These are phyloP conservation scores for Tetragnatha montana DNA, from an alignment of 2,888 invertebrate genomes.

Conservation along the genomic window DNA sequence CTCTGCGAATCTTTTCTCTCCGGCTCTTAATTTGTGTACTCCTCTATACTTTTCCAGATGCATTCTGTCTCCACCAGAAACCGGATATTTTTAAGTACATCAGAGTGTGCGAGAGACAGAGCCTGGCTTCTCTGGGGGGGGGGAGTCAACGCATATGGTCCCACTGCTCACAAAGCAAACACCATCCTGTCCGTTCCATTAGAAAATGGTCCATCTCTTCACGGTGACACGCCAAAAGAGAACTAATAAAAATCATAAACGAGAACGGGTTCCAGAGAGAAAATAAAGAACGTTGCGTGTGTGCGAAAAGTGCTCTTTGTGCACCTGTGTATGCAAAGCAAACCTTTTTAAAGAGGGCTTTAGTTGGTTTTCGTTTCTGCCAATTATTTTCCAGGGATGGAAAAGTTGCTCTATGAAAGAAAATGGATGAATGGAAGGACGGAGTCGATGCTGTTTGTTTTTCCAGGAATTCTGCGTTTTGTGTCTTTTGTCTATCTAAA, in stretches of 20 bases:
- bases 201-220: background rate
- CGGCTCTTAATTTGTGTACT: too few relatives aligned
- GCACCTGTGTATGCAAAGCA: background rate
- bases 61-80: too few relatives aligned
- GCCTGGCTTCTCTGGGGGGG: too few relatives aligned
- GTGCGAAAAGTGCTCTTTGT: background rate
- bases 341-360: background rate
- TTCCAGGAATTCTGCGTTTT: too few relatives aligned
- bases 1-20: too few relatives aligned
- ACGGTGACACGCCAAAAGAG: background rate
- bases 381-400: background rate
- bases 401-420: background rate
- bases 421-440: background rate
- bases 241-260: background rate
- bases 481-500: too few relatives aligned
- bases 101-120: too few relatives aligned
- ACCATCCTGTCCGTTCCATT: background rate
- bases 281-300: background rate
- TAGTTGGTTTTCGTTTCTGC: background rate
- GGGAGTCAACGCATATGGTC: background rate
- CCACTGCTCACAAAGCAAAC: background rate
- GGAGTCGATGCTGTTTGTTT: too few relatives aligned
- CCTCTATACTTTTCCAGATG: too few relatives aligned
- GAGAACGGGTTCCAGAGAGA: background rate
- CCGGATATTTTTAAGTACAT: too few relatives aligned